phyloP scores from a whole-genome alignment of 2,797 vertebrate genomes.

The Nyctibius grandis region DNA sequence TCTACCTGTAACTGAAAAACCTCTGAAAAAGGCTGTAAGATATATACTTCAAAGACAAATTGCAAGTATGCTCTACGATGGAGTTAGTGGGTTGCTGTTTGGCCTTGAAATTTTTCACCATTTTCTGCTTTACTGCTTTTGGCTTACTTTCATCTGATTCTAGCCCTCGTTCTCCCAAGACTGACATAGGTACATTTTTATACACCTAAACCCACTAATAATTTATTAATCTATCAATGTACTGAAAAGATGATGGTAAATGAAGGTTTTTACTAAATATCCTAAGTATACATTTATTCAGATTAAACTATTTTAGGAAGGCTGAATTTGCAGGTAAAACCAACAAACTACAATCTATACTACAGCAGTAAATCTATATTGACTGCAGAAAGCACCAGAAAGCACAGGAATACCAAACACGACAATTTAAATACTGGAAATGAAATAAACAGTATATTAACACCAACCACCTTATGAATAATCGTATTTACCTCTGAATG shows the following conservation, averaged over 20 bases:
- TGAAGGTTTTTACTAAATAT: neutral
- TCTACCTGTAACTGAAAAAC: neutral
- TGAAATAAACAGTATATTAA: neutral
- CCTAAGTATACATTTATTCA: neutral
- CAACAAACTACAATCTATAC: neutral
- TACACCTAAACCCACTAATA: neutral
- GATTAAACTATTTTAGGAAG: neutral
- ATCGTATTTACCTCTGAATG: conserved; percentile 90
- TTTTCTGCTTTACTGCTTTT: neutral
- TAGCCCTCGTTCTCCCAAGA: neutral
- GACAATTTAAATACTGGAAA: neutral
- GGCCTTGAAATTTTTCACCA: neutral
- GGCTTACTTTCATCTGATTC: neutral
- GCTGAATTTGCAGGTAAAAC: neutral
- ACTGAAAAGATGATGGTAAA: neutral
- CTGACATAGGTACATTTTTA: neutral
- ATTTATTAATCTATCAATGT: neutral
- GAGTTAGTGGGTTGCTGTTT: neutral
- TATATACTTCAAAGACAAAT: neutral
- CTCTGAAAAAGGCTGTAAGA: neutral
- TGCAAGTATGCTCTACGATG: neutral
- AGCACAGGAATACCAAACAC: neutral
- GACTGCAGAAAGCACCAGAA: neutral
- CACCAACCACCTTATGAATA: neutral
- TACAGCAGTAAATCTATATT: neutral